phyloP scores from a whole-genome alignment of 64 coral and sea anemone species.

The Porites australiensis region DNA sequence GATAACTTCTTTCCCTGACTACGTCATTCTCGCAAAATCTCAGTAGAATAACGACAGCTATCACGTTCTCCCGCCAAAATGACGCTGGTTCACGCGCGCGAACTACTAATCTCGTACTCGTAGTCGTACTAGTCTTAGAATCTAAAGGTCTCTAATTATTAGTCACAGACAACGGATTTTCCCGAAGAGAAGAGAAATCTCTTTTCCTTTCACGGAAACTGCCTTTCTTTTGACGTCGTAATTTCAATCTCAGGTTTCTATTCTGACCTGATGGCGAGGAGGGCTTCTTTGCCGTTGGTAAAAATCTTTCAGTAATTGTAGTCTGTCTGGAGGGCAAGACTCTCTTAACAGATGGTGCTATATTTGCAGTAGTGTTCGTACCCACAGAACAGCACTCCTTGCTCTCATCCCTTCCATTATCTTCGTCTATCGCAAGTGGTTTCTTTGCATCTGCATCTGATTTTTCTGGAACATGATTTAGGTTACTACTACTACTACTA shows the following conservation, averaged over 20 bases:
- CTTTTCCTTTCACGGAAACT: conserved; percentile 39
- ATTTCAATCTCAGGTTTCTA: neutral
- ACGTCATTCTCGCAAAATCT: neutral
- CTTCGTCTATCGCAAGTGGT: neutral
- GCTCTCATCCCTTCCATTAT: neutral
- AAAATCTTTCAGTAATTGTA: neutral
- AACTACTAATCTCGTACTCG: no score
- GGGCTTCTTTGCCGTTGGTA: neutral
- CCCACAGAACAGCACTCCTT: neutral
- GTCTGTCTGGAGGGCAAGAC: neutral
- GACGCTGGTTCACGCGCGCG: no score
- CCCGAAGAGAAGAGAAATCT: conserved; percentile 25
- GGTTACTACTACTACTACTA: neutral
- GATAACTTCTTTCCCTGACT: neutral
- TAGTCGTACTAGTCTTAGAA: no score
- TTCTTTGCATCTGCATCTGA: neutral
- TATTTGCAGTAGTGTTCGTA: neutral
- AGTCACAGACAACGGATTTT: neutral
- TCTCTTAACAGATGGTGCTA: neutral
- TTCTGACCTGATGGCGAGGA: neutral
- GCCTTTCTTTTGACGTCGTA: neutral
- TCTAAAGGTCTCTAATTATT: neutral
- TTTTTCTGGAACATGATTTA: neutral
- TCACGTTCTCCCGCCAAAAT: no score
- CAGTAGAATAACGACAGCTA: no score